Evolutionary conservation across 2,888 invertebrate species (phyloP), one percentile per base, ranked within the genome.

Genomic region (Heteromyza rotundicornis): DNA sequence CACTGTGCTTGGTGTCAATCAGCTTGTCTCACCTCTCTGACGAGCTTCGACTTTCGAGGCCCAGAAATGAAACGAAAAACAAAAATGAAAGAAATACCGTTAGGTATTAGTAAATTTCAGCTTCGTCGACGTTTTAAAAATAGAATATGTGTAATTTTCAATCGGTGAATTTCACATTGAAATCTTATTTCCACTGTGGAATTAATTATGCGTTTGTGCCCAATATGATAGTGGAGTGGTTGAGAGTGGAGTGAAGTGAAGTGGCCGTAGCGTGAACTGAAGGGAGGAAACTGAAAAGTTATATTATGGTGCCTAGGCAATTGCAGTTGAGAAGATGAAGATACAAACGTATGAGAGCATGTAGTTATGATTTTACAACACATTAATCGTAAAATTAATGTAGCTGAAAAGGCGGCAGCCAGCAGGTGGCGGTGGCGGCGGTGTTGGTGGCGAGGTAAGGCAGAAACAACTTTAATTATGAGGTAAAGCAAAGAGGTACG

Each of bases 201-300:
- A 5, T 76, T 76, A 74, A 76, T 78, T 77, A 78, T 75, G 77
- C 73, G 78, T 77, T 75, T 74, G 76, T 71, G 71, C 76, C 69
- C 73, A 76, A 78, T 76, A 76, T 78, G 76, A 74, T 76, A 73
- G 73, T 71, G 67, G 68, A 66, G 66, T 64, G 62, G 52, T 62
- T 51, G 40, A 52, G 36, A 8, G 12, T 40, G 40, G 44, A 14
- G 55, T 49, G 20, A n/a, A 35, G 3, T 3, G 17, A 12, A 5
- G 32, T 32, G 32, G 32, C 12, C 5, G 32, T 32, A 12, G 32
- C 12, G 7, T 12, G n/a, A n/a, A n/a, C n/a, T n/a, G n/a, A n/a
- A n/a, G n/a, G n/a, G n/a, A n/a, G n/a, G n/a, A n/a, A n/a, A n/a
- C n/a, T n/a, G n/a, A n/a, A n/a, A n/a, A n/a, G n/a, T n/a, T n/a